Evolutionary conservation across 2,888 invertebrate species (phyloP).

Genomic region (Atrina japonica): DNA sequence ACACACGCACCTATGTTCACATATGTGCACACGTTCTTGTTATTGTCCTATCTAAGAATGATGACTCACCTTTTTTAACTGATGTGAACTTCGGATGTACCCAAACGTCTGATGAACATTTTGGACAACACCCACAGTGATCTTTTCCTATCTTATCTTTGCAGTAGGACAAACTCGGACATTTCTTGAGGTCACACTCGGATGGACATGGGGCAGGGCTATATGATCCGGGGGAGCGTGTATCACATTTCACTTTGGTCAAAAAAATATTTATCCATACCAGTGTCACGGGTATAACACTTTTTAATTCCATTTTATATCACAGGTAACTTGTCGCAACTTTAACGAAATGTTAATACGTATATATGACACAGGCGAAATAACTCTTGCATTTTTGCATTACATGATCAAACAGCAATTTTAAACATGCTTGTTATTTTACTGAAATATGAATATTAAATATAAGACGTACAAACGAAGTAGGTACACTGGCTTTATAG

Average conservation of each 20-base stretch:
- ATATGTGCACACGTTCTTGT: no score
- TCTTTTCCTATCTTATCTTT: constrained; percentile 68
- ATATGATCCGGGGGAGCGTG: not conserved
- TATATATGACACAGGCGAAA: not conserved
- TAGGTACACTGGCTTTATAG: no score
- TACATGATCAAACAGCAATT: no score
- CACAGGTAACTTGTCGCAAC: not conserved
- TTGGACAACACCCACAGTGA: constrained; percentile 69
- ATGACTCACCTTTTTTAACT: constrained; percentile 34
- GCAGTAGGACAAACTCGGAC: constrained; percentile 68
- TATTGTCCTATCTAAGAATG: no score
- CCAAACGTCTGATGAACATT: constrained; percentile 67
- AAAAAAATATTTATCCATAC: constrained; percentile 27
- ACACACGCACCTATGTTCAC: no score
- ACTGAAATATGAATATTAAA: no score
- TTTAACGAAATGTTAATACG: not conserved
- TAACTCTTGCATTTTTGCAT: not conserved
- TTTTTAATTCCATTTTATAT: constrained; percentile 27
- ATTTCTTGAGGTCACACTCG: constrained; percentile 58
- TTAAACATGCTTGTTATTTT: no score
- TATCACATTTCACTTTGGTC: constrained; percentile 1
- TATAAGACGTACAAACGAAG: no score
- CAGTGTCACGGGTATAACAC: constrained; percentile 16
- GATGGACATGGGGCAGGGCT: constrained; percentile 27
- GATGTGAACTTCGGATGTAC: constrained; percentile 18